Evolutionary conservation across 2,113 vertebrate genomes (phyloP), one percentile per base, ranked within the genome.

Genomic region (Fregetta grallaria): DNA sequence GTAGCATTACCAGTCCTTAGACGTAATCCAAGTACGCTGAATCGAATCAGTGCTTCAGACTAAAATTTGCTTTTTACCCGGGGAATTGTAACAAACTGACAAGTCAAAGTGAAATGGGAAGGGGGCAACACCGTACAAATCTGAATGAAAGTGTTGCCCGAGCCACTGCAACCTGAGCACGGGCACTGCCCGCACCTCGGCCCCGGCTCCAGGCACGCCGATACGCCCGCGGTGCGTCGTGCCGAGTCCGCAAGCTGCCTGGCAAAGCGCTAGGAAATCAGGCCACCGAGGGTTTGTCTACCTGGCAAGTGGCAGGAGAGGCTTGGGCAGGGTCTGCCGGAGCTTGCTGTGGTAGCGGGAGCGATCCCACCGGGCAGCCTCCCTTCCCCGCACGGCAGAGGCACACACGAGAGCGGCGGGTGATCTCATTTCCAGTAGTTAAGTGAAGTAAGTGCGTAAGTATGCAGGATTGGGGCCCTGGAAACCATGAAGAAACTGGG

Each of bases 361-460:
- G 92, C 5, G 0, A 95, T 84, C 68, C 42, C 86, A 56, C 45
- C 0, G 3, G 45, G 71, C 83, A 77, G 88, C 59, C 70, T 71
- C 62, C 85, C 88, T 86, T 86, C 90, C 87, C 86, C 12, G 86
- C 32, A 29, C 66, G 45, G 95, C 95, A 73, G 82, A 93, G 91
- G 84, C 95, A 81, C 93, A 92, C 91, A 80, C 20, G 42, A 91
- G 96, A 94, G 92, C 96, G 52, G 87, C 36, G 93, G 90, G 94
- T 97, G 96, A 97, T 91, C 96, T 97, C 96, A 97, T 97, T 96
- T 96, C 96, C 96, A 96, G 96, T 96, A 96, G 96, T 95, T 95
- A 77, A 96, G 93, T 97, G 96, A 97, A 97, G 96, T 96, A 96
- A 96, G 93, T 96, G 94, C 95, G n/a, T 91, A 95, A 95, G 91